Conservation (phyloP, 2,888 invertebrate species). For the Dorcus hopei region DNA sequence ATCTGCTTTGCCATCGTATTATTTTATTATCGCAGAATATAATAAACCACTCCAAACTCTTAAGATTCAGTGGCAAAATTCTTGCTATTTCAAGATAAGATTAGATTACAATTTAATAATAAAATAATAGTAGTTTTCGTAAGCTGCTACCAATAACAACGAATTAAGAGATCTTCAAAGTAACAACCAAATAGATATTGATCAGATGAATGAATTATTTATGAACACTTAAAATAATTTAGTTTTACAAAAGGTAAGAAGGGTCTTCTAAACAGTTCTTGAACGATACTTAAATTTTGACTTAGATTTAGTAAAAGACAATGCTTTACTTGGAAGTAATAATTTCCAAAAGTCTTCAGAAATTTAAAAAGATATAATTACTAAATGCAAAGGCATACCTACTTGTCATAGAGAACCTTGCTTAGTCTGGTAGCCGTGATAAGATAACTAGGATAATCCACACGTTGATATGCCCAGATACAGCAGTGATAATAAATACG, state of each 20-base stretch:
- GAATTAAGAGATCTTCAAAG: too few species aligned
- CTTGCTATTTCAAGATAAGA: constrained; percentile 1
- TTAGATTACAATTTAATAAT: constrained; percentile 1
- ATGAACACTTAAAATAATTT: too few species aligned
- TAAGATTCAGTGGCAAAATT: constrained; percentile 4
- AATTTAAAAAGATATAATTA: too few species aligned
- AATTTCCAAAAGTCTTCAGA: too few species aligned
- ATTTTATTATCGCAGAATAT: background rate
- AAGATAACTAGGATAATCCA: constrained; percentile 27
- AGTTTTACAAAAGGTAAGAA: too few species aligned
- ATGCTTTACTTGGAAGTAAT: too few species aligned
- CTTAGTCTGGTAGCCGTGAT: constrained; percentile 21
- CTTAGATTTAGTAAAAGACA: too few species aligned
- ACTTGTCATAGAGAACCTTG: constrained; percentile 12
- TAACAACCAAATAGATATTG: too few species aligned
- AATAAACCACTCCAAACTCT: background rate
- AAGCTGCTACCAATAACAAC: too few species aligned
- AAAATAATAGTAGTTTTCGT: background rate
- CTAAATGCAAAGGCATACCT: constrained; percentile 5
- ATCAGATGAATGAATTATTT: too few species aligned
- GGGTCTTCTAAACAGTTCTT: too few species aligned
- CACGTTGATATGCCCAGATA: constrained; percentile 13
- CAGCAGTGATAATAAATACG: constrained; percentile 6
- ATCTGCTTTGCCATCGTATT: background rate
- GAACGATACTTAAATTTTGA: too few species aligned